Evolutionary conservation across 2,113 vertebrate species (phyloP).

Genomic region (Cottus gobio): DNA sequence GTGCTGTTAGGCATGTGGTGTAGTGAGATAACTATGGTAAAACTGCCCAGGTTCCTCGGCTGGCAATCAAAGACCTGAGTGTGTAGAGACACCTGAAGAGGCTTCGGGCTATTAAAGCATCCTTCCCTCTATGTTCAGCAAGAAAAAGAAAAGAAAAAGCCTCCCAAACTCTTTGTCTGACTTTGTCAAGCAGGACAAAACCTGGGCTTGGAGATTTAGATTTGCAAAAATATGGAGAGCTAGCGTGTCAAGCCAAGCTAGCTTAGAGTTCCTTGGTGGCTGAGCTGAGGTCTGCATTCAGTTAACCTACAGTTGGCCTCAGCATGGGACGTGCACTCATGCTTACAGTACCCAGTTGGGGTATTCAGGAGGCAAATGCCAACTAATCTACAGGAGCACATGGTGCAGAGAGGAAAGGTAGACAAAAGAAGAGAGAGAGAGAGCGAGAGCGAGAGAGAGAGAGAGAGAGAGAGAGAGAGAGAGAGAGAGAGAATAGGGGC

Average conservation of each 20-base stretch:
- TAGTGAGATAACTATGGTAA: constrained; percentile 68
- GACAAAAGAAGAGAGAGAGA: constrained; percentile 50
- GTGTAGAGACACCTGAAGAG: constrained; percentile 42
- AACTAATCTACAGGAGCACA: constrained; percentile 69
- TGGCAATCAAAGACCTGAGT: constrained; percentile 70
- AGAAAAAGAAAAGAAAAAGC: constrained; percentile 42
- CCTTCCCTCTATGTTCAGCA: constrained; percentile 38
- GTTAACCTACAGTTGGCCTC: constrained; percentile 50
- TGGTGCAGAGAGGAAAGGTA: constrained; percentile 56
- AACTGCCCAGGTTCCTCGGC: constrained; percentile 47
- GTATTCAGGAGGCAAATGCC: constrained; percentile 50
- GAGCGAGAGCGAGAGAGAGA: neutral
- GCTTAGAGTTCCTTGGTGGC: constrained; percentile 57
- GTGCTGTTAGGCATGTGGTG: constrained; percentile 56
- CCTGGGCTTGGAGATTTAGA: constrained; percentile 55
- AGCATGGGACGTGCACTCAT: constrained; percentile 30
- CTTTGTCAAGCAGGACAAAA: constrained; percentile 56
- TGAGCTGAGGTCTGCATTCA: constrained; percentile 41
- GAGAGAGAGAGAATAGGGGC: constrained; percentile 37
- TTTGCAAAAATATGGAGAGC: constrained; percentile 47
- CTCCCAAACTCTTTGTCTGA: constrained; percentile 46
- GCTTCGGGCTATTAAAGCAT: constrained; percentile 43
- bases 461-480: constrained; percentile 46
- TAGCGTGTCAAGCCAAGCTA: constrained; percentile 41
- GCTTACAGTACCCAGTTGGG: constrained; percentile 52